Base-by-base conservation (phyloP, 1,140 invertebrate species). In the Pseudomyrmex pallidus region DNA sequence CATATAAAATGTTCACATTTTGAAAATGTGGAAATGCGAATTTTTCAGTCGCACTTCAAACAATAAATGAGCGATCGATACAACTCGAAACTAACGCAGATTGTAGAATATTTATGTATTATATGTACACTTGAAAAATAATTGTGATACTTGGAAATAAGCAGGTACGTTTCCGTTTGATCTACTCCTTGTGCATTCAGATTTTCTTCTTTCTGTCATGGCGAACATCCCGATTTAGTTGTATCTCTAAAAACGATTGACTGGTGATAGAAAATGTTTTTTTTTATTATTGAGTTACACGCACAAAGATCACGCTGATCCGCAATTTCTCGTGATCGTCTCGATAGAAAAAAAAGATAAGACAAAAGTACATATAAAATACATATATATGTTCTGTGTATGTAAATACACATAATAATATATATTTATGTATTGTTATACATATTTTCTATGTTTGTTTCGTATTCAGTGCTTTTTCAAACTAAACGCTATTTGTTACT, bases 121-220 rank as follows among this genome's bases (percentile, higher is more conserved):
- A 83, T 62, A 68, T 59, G 54, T 78, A 87, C 86, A 85, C 48
- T 84, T 85, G 67, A 57, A 89, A 87, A 70, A 89, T 89, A 70
- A 89, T 89, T 89, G 88, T 89, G 88, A 89, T 89, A 89, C 64
- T 89, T 87, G 74, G 20, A 80, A 83, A 89, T 89, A 89, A 89
- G 85, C 87, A 89, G 68, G 52, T 86, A 86, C 59, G 22, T 76
- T 70, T 59, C 56, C 78, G 67, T 84, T 67, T 20, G 66, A 82
- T 57, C 82, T 35, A 35, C 35, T 35, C 35, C 35, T 35, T 35
- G 48, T 35, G 48, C 25, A 35, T 86, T 66, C 22, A 20, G 52
- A 25, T 57, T 59, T 82, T 68, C 17, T 66, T 56, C 2, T 52
- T 59, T 44, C 54, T 50, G 7, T 61, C 13, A 25, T n/a, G 35